These are phyloP conservation scores for Sminthurinus aureus DNA, from an alignment of 2,888 invertebrate species.

Conservation along the genomic window DNA sequence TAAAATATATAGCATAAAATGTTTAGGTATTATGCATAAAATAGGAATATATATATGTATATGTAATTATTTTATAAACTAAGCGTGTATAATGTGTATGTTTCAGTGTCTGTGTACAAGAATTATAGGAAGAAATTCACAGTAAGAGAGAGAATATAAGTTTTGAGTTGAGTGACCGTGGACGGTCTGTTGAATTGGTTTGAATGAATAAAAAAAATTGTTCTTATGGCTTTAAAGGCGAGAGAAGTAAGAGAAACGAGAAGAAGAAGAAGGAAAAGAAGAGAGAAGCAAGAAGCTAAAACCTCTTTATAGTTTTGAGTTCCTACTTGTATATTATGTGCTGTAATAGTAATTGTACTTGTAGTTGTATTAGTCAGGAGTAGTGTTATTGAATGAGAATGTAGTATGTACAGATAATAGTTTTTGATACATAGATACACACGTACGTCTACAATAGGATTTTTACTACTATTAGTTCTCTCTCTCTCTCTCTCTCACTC, in stretches of 20 bases:
- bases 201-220: neutral
- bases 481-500: conserved; percentile 4
- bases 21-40: neutral
- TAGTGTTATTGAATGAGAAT: neutral
- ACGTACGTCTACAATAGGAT: neutral
- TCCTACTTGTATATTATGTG: conserved; percentile 13
- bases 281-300: neutral
- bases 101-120: neutral
- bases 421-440: neutral
- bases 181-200: conserved; percentile 10
- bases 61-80: too few species aligned
- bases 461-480: neutral
- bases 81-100: too few species aligned
- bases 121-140: conserved; percentile 19
- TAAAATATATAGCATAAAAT: neutral
- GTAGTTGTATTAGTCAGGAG: neutral
- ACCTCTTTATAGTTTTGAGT: neutral
- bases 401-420: neutral
- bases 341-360: conserved; percentile 1
- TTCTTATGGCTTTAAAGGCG: neutral
- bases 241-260: too few species aligned
- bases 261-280: neutral
- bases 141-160: conserved; percentile 15
- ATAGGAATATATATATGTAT: too few species aligned
- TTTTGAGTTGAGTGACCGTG: conserved; percentile 35